phyloP scores from a whole-genome alignment of 2,888 invertebrate genomes.

The Heteromurus nitidus region DNA sequence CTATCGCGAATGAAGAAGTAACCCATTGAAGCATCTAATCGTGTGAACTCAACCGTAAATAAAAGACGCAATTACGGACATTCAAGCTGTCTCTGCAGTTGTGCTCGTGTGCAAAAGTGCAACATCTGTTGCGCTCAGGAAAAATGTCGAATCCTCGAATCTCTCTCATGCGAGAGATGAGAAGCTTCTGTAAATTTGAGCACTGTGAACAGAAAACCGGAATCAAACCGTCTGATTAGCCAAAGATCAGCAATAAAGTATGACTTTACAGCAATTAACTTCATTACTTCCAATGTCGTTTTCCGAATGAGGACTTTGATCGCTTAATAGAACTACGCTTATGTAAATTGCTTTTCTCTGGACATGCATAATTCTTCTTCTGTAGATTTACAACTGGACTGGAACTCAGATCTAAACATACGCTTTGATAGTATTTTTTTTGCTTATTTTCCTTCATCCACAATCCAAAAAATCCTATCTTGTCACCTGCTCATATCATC shows the following conservation, averaged over 20 bases:
- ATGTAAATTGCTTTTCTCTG: too few relatives aligned
- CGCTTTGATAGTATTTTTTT: too few relatives aligned
- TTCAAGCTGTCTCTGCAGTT: not conserved
- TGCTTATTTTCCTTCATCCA: too few relatives aligned
- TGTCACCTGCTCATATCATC: too few relatives aligned
- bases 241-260: not conserved
- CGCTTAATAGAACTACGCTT: too few relatives aligned
- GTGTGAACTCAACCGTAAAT: conserved; percentile 33
- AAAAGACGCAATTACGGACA: not conserved
- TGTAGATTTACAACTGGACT: too few relatives aligned
- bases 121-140: conserved; percentile 18
- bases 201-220: not conserved
- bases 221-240: not conserved
- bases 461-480: too few relatives aligned
- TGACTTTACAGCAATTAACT: not conserved
- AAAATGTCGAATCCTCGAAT: not conserved
- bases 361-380: too few relatives aligned
- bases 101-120: not conserved
- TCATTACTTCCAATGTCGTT: not conserved
- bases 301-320: not conserved
- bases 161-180: too few relatives aligned
- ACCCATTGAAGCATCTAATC: conserved; percentile 32
- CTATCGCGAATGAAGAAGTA: conserved; percentile 14
- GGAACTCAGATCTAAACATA: too few relatives aligned
- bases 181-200: too few relatives aligned